Evolutionary conservation across 2,888 invertebrate species (phyloP).

Genomic region (Spodoptera littoralis): DNA sequence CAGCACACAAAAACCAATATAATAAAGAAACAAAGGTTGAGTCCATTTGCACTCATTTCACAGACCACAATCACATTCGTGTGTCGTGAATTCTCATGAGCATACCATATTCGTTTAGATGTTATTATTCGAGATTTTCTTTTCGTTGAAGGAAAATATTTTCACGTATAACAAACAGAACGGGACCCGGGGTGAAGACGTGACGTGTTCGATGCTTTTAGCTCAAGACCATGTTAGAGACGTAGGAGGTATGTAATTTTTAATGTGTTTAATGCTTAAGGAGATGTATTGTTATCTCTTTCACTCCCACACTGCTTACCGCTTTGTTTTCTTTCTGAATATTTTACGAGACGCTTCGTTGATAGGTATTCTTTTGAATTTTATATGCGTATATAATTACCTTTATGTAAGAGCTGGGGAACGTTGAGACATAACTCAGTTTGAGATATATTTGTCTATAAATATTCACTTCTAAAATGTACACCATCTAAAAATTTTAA

Average conservation of each 20-base stretch:
- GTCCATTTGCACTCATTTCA: constrained; percentile 28
- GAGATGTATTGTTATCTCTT: constrained; percentile 16
- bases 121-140: constrained; percentile 22
- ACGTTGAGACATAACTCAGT: no score
- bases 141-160: constrained; percentile 29
- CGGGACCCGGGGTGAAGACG: constrained; percentile 22
- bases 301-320: background rate
- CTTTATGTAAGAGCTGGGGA: no score
- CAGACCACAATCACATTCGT: constrained; percentile 26
- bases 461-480: no score
- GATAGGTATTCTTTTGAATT: no score
- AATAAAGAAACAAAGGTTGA: background rate
- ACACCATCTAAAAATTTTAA: no score
- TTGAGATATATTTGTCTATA: no score
- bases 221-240: constrained; percentile 34
- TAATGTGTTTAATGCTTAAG: constrained; percentile 41
- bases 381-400: no score
- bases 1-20: no score
- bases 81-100: constrained; percentile 26
- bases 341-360: background rate
- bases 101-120: constrained; percentile 19
- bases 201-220: constrained; percentile 46
- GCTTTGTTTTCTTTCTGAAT: no score
- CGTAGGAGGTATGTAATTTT: constrained; percentile 41
- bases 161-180: constrained; percentile 39